A percentile compares a stretch with the other conserved stretches of the same genome.
Conservation (phyloP, 2,113 vertebrate species). For the Neodon shergylaensis region DNA sequence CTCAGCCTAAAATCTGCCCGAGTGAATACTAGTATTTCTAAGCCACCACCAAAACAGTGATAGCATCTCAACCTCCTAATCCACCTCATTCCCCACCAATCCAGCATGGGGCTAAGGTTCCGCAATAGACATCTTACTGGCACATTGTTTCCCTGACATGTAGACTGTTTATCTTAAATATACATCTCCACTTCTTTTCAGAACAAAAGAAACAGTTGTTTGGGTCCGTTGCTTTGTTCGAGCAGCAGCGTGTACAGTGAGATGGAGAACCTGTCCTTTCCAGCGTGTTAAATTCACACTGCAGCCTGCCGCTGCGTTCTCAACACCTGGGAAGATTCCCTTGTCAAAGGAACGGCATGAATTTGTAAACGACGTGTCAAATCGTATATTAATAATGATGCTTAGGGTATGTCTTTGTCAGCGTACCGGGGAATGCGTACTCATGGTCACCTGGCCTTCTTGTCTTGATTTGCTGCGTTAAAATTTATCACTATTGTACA, state of each 20-base stretch:
- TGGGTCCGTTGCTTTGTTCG: constrained; percentile 48
- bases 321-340: constrained; percentile 82
- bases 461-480: constrained; percentile 75
- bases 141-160: neutral
- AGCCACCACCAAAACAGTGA: neutral
- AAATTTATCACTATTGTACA: neutral
- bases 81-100: neutral
- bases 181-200: constrained; percentile 20
- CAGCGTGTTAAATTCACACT: constrained; percentile 69
- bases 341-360: constrained; percentile 84
- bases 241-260: neutral
- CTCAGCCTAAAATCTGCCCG: neutral
- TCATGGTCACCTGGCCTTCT: constrained; percentile 82
- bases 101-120: neutral
- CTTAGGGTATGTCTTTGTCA: constrained; percentile 80
- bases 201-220: constrained; percentile 65
- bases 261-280: constrained; percentile 41
- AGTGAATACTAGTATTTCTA: neutral
- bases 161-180: constrained; percentile 10
- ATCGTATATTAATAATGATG: constrained; percentile 83
- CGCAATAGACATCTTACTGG: neutral
- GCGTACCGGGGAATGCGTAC: constrained; percentile 75
- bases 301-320: constrained; percentile 75
- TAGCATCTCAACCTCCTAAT: neutral
- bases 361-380: constrained; percentile 83